These are phyloP conservation scores for Aplocera efformata DNA, from an alignment of 2,888 invertebrate genomes.

Conservation along the genomic window DNA sequence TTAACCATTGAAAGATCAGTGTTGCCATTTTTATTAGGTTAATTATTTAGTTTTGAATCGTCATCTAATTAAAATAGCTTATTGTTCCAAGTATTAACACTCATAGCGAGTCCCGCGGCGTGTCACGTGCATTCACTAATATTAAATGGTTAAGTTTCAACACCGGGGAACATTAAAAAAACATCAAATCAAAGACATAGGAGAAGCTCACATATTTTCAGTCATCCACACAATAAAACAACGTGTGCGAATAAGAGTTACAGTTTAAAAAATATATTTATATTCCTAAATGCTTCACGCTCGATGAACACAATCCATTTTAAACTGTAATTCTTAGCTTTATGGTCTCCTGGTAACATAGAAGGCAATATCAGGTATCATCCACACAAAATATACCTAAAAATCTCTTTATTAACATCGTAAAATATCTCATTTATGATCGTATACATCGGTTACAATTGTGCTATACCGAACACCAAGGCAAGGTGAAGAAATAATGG, in stretches of 20 bases:
- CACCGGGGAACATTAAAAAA: slow-evolving; percentile 44
- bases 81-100: too few species aligned
- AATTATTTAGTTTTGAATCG: too few species aligned
- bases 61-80: too few species aligned
- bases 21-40: too few species aligned
- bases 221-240: slow-evolving; percentile 58
- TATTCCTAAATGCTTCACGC: slow-evolving; percentile 17
- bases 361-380: slow-evolving; percentile 71
- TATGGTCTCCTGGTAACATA: slow-evolving; percentile 65
- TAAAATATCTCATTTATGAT: slow-evolving; percentile 74
- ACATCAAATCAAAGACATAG: slow-evolving; percentile 38
- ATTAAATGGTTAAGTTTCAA: slow-evolving; percentile 26
- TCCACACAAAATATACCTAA: slow-evolving; percentile 72
- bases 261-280: slow-evolving; percentile 39
- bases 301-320: slow-evolving; percentile 22
- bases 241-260: slow-evolving; percentile 39
- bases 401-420: slow-evolving; percentile 74
- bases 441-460: slow-evolving; percentile 81
- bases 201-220: slow-evolving; percentile 60
- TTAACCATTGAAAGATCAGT: too few species aligned
- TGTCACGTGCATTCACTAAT: slow-evolving; percentile 14
- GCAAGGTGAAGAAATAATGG: slow-evolving; percentile 71
- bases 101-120: slow-evolving; percentile 27
- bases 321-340: slow-evolving; percentile 41
- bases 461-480: slow-evolving; percentile 79